Conservation (phyloP, 2,888 invertebrate genomes). For the Tineola bisselliella region DNA sequence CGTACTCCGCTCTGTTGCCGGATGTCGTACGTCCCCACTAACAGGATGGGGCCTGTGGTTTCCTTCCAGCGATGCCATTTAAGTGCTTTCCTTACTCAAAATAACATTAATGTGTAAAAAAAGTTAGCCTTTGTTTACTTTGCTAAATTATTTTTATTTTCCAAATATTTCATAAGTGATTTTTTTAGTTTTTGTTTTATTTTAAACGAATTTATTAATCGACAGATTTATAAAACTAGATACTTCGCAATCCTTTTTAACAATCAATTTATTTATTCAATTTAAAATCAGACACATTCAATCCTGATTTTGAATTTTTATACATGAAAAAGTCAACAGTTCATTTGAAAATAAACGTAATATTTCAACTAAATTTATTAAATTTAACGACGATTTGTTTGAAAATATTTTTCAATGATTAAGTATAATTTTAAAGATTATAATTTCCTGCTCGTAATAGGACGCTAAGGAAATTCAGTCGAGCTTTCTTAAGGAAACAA, state of each 20-base stretch:
- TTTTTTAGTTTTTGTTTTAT: too few species aligned
- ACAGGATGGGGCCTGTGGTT: constrained; percentile 34
- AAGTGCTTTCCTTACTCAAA: constrained; percentile 9
- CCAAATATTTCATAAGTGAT: background rate
- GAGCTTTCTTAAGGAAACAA: background rate
- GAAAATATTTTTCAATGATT: background rate
- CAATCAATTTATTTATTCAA: too few species aligned
- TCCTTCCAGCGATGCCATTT: constrained; percentile 16
- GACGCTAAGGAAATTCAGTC: background rate
- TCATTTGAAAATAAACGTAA: too few species aligned
- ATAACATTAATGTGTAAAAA: background rate
- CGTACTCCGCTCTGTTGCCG: background rate
- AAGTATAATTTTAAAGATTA: background rate
- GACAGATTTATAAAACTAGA: too few species aligned
- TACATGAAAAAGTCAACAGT: too few species aligned
- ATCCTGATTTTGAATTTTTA: too few species aligned
- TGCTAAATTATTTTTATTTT: background rate
- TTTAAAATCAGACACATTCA: too few species aligned
- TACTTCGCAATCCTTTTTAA: too few species aligned
- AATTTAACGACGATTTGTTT: background rate
- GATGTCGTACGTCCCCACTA: constrained; percentile 17
- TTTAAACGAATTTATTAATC: too few species aligned
- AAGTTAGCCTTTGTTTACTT: background rate
- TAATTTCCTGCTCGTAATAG: background rate
- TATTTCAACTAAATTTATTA: too few species aligned